Base-by-base conservation (phyloP, 2,113 vertebrate species). In the Sturnus vulgaris region DNA sequence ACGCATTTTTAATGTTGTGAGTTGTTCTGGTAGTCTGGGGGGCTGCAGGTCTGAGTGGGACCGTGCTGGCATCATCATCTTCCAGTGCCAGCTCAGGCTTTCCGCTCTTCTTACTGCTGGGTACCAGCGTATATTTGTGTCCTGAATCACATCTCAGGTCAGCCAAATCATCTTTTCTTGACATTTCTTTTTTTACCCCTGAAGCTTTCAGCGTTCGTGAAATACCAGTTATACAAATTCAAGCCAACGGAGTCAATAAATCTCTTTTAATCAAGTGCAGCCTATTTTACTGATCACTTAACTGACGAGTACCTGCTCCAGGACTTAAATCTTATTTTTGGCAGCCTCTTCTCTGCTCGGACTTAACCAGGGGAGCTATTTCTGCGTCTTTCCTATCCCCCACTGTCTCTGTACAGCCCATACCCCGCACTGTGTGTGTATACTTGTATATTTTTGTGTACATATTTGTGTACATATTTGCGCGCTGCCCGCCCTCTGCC, bases 91-190 rank as follows among this genome's bases (percentile, higher is more conserved):
- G 14, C 27, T 33, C 0, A 0, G 33, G 12, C 60, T 46, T 14
- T 9, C 21, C 64, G 65, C 11, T 31, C 25, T n/a, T 60, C 25
- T 42, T 2, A 1, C 0, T 46, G 42, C 60, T 35, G 23, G 9
- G 1, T 28, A 5, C 6, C 55, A 17, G 7, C 3, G 31, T 23
- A 2, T 1, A 0, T n/a, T n/a, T 11, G 0, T 8, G 47, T 31
- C 35, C 42, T 59, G 39, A 31, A 7, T 31, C 27, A 3, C 33
- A 15, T 22, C 16, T 65, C 37, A 0, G 17, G 12, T 53, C 66
- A 40, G 40, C 4, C 31, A 50, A 3, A 30, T 28, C 6, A 3
- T 14, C 16, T n/a, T 21, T 39, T 15, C 31, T 11, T 66, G 47
- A 6, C 8, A 1, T 5, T 33, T 30, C 1, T 25, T 33, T 49